These are phyloP conservation scores for Tetrapedia diversipes DNA, from an alignment of 2,888 invertebrate genomes.

Conservation along the genomic window DNA sequence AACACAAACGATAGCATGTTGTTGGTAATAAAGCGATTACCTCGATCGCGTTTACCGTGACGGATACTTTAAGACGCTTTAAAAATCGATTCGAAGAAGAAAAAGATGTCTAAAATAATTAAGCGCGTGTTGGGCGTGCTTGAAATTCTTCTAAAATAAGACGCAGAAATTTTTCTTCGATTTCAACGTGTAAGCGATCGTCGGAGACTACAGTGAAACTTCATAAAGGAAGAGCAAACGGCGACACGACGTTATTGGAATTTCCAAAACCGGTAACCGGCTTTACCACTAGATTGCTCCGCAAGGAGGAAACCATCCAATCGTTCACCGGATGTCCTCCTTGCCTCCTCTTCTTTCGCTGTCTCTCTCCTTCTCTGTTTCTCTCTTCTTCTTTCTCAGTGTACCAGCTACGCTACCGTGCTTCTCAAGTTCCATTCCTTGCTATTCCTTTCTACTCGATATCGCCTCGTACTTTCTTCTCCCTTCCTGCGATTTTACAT, in stretches of 20 bases:
- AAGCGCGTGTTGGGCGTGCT: too few species aligned
- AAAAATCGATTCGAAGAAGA: too few species aligned
- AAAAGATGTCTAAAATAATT: too few species aligned
- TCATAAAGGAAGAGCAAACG: conserved; percentile 55
- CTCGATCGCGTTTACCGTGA: too few species aligned
- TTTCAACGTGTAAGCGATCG: conserved; percentile 50
- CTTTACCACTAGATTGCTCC: conserved; percentile 82
- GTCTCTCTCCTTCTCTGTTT: conserved; percentile 45
- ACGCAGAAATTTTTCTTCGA: background rate
- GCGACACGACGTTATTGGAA: conserved; percentile 70
- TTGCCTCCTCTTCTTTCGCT: conserved; percentile 61
- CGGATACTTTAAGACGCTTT: too few species aligned
- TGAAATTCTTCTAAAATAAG: background rate
- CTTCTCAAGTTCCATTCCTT: conserved; percentile 34
- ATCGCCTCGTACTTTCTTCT: conserved; percentile 31
- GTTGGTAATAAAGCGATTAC: background rate
- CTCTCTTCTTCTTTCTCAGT: conserved; percentile 54
- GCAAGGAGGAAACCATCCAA: conserved; percentile 82
- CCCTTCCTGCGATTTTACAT: conserved; percentile 31
- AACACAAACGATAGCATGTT: background rate
- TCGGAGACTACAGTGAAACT: conserved; percentile 42
- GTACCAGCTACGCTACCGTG: conserved; percentile 31
- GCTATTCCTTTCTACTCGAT: conserved; percentile 37
- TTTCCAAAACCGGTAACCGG: conserved; percentile 80
- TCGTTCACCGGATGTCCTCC: conserved; percentile 81